Conservation (phyloP, 2,113 vertebrate species). For the Mastomys coucha region DNA sequence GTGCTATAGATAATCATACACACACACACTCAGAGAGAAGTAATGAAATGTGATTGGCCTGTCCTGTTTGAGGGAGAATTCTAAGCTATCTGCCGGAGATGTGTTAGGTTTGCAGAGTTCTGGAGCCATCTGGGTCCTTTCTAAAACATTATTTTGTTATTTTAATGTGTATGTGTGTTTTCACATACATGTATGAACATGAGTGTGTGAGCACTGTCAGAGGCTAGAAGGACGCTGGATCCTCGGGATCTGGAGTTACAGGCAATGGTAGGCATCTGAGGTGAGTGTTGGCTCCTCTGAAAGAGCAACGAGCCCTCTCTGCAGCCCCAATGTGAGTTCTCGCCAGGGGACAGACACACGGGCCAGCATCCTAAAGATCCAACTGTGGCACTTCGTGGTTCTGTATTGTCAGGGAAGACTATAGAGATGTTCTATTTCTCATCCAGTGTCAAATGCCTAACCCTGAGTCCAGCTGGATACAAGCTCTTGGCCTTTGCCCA, state of each 20-base stretch:
- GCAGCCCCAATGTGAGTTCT: background rate
- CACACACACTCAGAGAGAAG: background rate
- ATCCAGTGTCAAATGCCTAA: background rate
- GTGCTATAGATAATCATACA: background rate
- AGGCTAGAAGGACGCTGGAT: background rate
- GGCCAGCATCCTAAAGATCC: background rate
- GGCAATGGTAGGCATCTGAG: no score
- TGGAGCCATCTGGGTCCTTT: constrained; percentile 30
- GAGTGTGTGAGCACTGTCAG: background rate
- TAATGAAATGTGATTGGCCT: background rate
- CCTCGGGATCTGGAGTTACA: background rate
- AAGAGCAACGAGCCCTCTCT: background rate
- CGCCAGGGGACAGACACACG: background rate
- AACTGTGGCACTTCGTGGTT: background rate
- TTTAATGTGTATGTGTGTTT: background rate
- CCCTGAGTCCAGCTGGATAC: background rate
- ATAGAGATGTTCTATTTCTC: background rate
- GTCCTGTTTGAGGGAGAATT: constrained; percentile 21
- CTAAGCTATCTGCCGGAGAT: background rate
- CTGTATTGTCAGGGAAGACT: background rate
- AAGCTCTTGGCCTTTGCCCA: background rate
- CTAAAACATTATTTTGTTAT: background rate
- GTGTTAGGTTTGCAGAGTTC: constrained; percentile 19
- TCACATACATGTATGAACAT: no score
- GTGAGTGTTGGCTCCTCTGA: background rate